Conservation (phyloP, 2,888 invertebrate species). For the Rugalucina vietnamica region DNA sequence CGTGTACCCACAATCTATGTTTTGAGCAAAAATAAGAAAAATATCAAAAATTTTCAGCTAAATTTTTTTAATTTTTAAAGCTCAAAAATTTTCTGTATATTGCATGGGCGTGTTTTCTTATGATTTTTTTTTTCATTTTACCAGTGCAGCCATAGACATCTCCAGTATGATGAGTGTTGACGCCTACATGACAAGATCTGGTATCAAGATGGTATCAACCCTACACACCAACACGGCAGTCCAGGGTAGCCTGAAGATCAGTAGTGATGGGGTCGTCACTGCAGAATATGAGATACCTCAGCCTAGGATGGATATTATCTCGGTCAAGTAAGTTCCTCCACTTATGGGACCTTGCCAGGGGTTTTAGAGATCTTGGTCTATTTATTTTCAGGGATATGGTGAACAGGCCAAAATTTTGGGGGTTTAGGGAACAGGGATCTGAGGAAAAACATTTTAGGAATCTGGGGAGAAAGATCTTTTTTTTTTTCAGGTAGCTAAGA, state of each 20-base stretch:
- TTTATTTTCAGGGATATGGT: neutral
- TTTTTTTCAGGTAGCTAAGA: too few relatives aligned
- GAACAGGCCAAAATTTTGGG: too few relatives aligned
- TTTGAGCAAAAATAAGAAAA: too few relatives aligned
- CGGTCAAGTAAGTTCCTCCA: constrained; percentile 86
- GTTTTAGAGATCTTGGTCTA: neutral
- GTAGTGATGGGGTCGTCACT: constrained; percentile 89
- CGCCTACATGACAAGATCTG: constrained; percentile 91
- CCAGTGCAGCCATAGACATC: constrained; percentile 92
- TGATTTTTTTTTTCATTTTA: constrained; percentile 18
- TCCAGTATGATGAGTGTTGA: constrained; percentile 94
- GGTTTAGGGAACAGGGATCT: too few relatives aligned
- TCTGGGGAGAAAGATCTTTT: too few relatives aligned
- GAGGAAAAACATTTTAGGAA: too few relatives aligned
- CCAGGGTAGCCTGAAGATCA: constrained; percentile 89
- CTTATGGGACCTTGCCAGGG: too few relatives aligned
- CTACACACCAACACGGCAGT: constrained; percentile 93
- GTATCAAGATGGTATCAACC: constrained; percentile 92
- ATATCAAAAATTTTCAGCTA: too few relatives aligned
- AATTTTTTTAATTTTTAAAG: too few relatives aligned
- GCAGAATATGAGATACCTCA: constrained; percentile 92
- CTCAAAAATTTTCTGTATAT: too few relatives aligned
- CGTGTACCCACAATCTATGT: too few relatives aligned
- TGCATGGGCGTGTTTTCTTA: too few relatives aligned
- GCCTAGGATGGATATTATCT: constrained; percentile 93